These are phyloP conservation scores for Lepidostoma basale DNA, from an alignment of 1,140 invertebrate genomes.

Conservation along the genomic window DNA sequence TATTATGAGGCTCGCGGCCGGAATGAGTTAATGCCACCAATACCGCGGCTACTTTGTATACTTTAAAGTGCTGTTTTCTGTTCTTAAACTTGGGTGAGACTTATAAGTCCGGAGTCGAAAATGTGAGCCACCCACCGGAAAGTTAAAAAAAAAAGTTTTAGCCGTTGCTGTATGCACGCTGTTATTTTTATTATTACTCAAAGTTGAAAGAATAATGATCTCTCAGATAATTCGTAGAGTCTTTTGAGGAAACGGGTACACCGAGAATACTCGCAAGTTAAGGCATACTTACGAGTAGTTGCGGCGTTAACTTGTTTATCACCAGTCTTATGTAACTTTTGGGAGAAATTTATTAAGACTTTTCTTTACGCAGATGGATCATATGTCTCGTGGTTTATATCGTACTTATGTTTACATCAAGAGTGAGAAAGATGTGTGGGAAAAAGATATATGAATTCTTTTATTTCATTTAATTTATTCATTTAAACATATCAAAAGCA, in stretches of 20 bases:
- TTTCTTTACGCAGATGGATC: too few relatives aligned
- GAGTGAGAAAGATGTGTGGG: too few relatives aligned
- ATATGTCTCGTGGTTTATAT: too few relatives aligned
- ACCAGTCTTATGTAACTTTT: conserved; percentile 3
- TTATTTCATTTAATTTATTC: too few relatives aligned
- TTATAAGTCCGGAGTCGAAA: conserved; percentile 32
- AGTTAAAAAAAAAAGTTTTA: conserved; percentile 33
- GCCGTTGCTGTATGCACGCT: conserved; percentile 35
- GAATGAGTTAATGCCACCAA: conserved; percentile 25
- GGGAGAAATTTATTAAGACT: too few relatives aligned
- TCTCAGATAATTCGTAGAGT: conserved; percentile 12
- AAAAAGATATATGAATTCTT: too few relatives aligned
- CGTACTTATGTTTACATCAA: too few relatives aligned
- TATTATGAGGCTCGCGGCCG: conserved; percentile 15
- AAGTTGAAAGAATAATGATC: conserved; percentile 22
- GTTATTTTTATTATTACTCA: conserved; percentile 37
- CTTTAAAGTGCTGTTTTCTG: conserved; percentile 46
- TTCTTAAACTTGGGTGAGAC: conserved; percentile 34
- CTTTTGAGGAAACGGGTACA: conserved; percentile 3
- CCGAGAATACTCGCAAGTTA: conserved; percentile 2
- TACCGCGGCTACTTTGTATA: conserved; percentile 37
- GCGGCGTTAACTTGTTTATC: conserved; percentile 19
- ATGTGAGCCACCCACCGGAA: conserved; percentile 27
- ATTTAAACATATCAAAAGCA: too few relatives aligned
- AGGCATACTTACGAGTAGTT: background rate